Evolutionary conservation across 1,140 invertebrate genomes (phyloP), one percentile per base, ranked within the genome.

Genomic region (Ruditapes philippinarum): DNA sequence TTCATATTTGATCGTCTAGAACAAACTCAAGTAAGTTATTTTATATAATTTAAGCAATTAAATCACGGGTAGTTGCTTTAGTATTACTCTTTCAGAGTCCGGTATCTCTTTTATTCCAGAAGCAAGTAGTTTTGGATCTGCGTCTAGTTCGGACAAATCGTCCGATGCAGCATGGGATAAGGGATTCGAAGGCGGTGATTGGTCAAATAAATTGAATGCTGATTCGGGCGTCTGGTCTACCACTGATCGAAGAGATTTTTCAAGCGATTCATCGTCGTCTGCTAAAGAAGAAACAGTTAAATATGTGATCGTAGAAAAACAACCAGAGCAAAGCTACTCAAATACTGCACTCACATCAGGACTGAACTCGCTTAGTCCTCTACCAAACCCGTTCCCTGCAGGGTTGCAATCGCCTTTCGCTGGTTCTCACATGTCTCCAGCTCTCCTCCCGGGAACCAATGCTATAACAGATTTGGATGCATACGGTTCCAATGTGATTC

Each of bases 251-350:
- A 33, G 33, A 28, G 65, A 33, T 12, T 17, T 17, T 4, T 22
- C 22, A 4, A 28, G 2, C 38, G 17, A 7, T 4, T 7, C 9
- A 5, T 70, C 40, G 0, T 11, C 73, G 1, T 9, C 25, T 25
- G 45, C 5, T 45, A 51, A 9, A 49, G 42, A 51, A 25, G 73
- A 76, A 51, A 51, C 45, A 25, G 42, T 76, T 11, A 76, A 76
- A 76, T 76, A 76, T 76, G 45, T 76, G 12, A 51, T 76, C 19
- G 45, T 76, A 9, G 73, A 76, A 36, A 76, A 76, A 49, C 40
- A 51, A 17, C 40, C 40, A 17, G 73, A 76, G 12, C 40, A 19
- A 45, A 49, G 22, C 28, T 49, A 49, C 22, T 28, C 22, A 5
- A 76, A 25, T 14, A 25, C 40, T n/a, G 11, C 14, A 5, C 25